A percentile compares a stretch with the other conserved stretches of the same genome.
These are phyloP conservation scores for Gnathonemus longibarbis DNA, from an alignment of 2,113 vertebrate genomes.

Conservation along the genomic window DNA sequence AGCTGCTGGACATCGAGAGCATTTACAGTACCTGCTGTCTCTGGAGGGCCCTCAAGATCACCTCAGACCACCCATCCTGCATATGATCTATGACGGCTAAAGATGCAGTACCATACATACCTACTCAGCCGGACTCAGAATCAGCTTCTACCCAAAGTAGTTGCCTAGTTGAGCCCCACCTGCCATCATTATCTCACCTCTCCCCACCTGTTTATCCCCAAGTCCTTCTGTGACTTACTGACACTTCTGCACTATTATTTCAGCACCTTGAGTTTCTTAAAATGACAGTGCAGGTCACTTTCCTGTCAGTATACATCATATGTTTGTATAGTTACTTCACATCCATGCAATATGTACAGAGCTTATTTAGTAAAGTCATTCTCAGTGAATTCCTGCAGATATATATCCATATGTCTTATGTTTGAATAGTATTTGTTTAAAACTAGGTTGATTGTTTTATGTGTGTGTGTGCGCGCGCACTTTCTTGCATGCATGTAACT, in stretches of 20 bases:
- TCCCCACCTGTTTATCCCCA: not conserved
- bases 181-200: not conserved
- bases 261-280: not conserved
- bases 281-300: not conserved
- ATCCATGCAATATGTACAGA: not conserved
- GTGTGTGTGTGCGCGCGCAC: accelerated
- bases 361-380: not conserved
- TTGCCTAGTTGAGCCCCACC: not conserved
- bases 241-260: not conserved
- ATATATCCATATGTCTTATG: not conserved
- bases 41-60: not conserved
- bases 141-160: not conserved
- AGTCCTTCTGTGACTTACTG: not conserved
- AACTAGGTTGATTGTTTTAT: not conserved
- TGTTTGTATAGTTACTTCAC: not conserved
- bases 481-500: not conserved
- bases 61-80: not conserved
- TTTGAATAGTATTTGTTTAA: not conserved
- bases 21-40: not conserved
- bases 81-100: not conserved
- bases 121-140: not conserved
- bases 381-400: not conserved
- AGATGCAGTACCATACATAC: not conserved
- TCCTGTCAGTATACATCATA: not conserved
- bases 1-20: not conserved